phyloP scores from a whole-genome alignment of 2,113 vertebrate species.

The Centropus unirufus region DNA sequence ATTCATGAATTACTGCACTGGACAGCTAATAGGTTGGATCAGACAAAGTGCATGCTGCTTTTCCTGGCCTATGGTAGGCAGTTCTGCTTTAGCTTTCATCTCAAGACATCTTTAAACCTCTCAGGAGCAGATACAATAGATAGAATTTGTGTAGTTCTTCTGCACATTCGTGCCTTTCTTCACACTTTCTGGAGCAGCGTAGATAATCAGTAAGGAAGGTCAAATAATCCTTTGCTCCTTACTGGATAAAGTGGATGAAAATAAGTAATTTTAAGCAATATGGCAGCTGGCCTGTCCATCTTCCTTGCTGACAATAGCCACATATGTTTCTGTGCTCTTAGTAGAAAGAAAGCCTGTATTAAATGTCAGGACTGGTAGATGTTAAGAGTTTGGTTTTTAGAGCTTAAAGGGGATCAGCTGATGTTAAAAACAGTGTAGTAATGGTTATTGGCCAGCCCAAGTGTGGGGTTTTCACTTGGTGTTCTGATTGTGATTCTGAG shows the following conservation, averaged over 20 bases:
- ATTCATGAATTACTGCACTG: not conserved
- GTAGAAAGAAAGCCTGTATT: conserved; percentile 4
- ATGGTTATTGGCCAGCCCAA: not conserved
- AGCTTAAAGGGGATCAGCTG: not conserved
- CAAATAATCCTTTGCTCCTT: not conserved
- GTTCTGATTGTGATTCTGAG: not conserved
- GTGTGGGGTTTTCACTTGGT: not conserved
- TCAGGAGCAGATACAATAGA: not conserved
- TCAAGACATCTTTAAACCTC: not conserved
- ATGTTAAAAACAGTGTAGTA: not conserved
- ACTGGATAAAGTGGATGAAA: not conserved
- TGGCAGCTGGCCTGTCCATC: conserved; percentile 29
- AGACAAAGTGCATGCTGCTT: rapidly evolving
- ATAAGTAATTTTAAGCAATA: not conserved
- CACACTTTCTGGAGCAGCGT: not conserved
- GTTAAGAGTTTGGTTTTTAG: not conserved
- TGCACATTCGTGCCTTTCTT: not conserved
- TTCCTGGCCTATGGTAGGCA: not conserved
- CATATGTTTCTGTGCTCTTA: not conserved
- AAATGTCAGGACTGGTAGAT: not conserved
- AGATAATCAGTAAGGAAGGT: not conserved
- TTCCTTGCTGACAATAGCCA: conserved; percentile 1
- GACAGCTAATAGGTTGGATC: not conserved
- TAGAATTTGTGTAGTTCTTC: not conserved
- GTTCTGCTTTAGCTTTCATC: not conserved